Conservation (phyloP, 2,888 invertebrate genomes). For the Eupeodes latifasciatus region DNA sequence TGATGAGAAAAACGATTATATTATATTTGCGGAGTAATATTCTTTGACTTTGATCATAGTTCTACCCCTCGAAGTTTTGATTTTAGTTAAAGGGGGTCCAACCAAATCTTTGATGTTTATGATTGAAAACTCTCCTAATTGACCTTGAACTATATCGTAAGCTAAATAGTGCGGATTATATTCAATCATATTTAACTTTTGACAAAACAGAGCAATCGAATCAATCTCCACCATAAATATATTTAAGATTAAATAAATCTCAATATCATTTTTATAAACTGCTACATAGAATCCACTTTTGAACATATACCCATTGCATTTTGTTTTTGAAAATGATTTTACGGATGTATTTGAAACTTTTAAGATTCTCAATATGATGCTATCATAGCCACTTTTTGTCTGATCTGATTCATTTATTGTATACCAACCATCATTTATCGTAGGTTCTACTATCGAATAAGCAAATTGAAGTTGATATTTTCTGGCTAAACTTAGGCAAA, state of each 20-base stretch:
- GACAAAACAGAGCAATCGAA: slow-evolving; percentile 5
- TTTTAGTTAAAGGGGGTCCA: not conserved
- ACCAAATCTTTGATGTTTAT: slow-evolving; percentile 9
- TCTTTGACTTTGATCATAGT: slow-evolving; percentile 19
- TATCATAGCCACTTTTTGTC: slow-evolving; percentile 6
- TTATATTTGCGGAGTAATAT: slow-evolving; percentile 2
- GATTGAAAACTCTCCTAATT: slow-evolving; percentile 11
- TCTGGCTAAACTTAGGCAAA: slow-evolving; percentile 42
- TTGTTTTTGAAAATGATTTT: slow-evolving; percentile 13
- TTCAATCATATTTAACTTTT: slow-evolving; percentile 15
- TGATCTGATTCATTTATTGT: slow-evolving; percentile 18
- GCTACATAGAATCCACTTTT: slow-evolving; percentile 13
- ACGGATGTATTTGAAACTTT: not conserved
- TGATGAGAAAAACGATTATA: not conserved
- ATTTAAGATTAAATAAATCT: slow-evolving; percentile 10
- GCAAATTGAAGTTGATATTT: slow-evolving; percentile 52
- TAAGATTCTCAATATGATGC: slow-evolving; percentile 8
- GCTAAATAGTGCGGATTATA: slow-evolving; percentile 1
- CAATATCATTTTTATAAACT: slow-evolving; percentile 15
- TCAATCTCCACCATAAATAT: not conserved
- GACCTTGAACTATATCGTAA: not conserved
- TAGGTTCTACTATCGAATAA: slow-evolving; percentile 42
- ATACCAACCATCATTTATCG: not conserved
- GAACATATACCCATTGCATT: slow-evolving; percentile 9
- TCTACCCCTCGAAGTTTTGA: slow-evolving; percentile 15